Evolutionary conservation across 1,140 invertebrate genomes (phyloP), one percentile per base, ranked within the genome.

Genomic region (Olivierus martensii): DNA sequence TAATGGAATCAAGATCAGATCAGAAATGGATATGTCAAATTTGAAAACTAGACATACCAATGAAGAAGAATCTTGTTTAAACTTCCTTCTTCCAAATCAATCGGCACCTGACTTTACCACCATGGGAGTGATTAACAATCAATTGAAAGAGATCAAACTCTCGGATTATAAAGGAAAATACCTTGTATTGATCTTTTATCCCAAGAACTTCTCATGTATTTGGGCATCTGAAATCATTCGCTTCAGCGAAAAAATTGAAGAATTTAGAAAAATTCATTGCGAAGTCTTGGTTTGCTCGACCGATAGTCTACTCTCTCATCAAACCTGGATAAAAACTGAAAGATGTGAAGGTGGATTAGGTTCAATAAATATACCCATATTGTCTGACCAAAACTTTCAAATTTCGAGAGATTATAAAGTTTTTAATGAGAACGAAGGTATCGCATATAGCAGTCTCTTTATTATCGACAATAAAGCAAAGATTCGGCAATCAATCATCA

Each of bases 141-240:
- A 86, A 63, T 94, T 98, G 68, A 89, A 91, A 70, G 84, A 92
- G 37, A 79, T 98, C 38, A 79, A 79, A 18, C 73, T 96, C 19
- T 70, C 77, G 3, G 87, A 96, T 64, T 97, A 86, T 73, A 80
- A 82, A 67, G 93, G 90, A 59, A 92, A 96, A 83, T 98, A 97
- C 68, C 75, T 98, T 5, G 84, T 98, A 0, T 70, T 97, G 3
- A 96, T 97, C 74, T 98, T 98, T 77, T 98, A 97, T 64, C 93
- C 93, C 0, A 71, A 94, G 46, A 93, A 98, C 67, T 98, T 98
- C 59, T 77, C 75, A 14, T 77, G 76, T 62, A 71, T 76, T 15
- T 76, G 74, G 55, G 73, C 75, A 35, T 76, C 75, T 42, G 75
- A 76, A 61, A 75, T 76, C 54, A 75, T 73, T 52, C 70, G 75